Evolutionary conservation across 2,888 invertebrate species (phyloP), one percentile per base, ranked within the genome.

Genomic region (Pyrocoelia pectoralis): DNA sequence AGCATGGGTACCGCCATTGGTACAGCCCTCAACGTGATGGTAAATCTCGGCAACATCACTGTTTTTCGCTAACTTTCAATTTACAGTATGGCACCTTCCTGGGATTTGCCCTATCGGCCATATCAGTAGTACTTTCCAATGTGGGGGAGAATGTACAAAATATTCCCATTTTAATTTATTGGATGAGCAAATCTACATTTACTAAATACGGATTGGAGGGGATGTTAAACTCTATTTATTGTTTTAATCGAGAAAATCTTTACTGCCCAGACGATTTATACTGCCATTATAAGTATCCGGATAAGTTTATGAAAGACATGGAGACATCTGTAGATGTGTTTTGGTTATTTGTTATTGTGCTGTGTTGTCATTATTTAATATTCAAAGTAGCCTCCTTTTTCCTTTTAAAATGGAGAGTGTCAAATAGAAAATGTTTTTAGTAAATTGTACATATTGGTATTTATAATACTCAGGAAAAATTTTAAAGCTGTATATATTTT

Each of bases 81-180:
- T 80, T 81, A 41, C 80, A 96, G 95, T 96, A 96, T 77, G 97
- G 97, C 2, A 97, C 97, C 2, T 98, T 97, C 83, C 82, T 97
- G 70, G 97, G 96, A 0, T 97, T 97, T 0, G 92, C 96, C 0
- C 82, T 96, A 10, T 90, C 93, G 1, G 95, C 97, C 28, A 96
- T 97, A 0, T 91, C 97, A 86, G 94, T 97, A 90, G 92, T 97
- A 90, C 97, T 97, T 79, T 94, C 96, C 55, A 97, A 97, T 0
- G 97, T 97, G 80, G 97, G 97, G 14, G 95, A 97, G 9, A 92
- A 92, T 1, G 83, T 97, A 29, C 86, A 90, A 0, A 96, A 97
- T 77, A 86, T 97, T 59, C 97, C 97, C 0, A 73, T 79, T 0
- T 96, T 95, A 79, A 83, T 98, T 2, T 88, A 90, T 76, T 97